phyloP scores from a whole-genome alignment of 1,140 invertebrate genomes.

The Zaprionus kolodkinae region DNA sequence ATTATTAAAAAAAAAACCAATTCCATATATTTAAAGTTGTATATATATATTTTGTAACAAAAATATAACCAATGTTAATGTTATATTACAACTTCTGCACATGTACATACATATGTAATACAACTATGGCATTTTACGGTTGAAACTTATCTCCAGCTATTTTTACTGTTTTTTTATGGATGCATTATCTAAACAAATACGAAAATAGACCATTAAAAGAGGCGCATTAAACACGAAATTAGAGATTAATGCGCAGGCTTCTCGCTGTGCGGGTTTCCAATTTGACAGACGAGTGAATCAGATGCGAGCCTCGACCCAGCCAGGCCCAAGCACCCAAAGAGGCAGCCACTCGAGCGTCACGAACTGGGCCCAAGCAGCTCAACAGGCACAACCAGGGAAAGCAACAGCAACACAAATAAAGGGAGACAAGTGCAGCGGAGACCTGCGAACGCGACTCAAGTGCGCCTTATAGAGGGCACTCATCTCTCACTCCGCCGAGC shows the following conservation, averaged over 20 bases:
- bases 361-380: constrained; percentile 4
- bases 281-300: too few relatives aligned
- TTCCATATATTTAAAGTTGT: too few relatives aligned
- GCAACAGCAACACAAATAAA: constrained; percentile 9
- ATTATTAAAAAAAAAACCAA: too few relatives aligned
- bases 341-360: constrained; percentile 11
- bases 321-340: not conserved
- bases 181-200: constrained; percentile 82
- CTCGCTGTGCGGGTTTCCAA: too few relatives aligned
- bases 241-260: constrained; percentile 55
- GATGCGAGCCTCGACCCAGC: not conserved
- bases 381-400: constrained; percentile 28
- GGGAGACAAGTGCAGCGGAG: constrained; percentile 33
- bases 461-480: constrained; percentile 3
- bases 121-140: too few relatives aligned
- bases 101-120: too few relatives aligned
- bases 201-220: constrained; percentile 76
- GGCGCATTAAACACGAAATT: constrained; percentile 67
- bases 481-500: not conserved
- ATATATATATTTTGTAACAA: too few relatives aligned
- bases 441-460: constrained; percentile 22
- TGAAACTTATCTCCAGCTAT: too few relatives aligned
- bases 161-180: constrained; percentile 58
- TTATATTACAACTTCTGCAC: too few relatives aligned
- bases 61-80: too few relatives aligned